Percentiles rank a stretch among this genome's conserved stretches.
Conservation (phyloP, 92 coral and sea anemone species). For the Palythoa grandiflora region DNA sequence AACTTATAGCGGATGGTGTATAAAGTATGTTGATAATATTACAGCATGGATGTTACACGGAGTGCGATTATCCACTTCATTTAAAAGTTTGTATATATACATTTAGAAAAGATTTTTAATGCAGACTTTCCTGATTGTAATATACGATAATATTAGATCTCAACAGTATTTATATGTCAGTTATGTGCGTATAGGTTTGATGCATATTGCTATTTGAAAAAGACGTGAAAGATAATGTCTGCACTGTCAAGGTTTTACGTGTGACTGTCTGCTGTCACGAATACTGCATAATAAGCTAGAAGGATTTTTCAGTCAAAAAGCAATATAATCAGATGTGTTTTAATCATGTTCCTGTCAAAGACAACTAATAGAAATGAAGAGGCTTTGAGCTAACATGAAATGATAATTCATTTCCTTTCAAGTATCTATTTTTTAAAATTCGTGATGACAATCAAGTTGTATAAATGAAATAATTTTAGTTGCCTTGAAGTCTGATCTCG, state of each 20-base stretch:
- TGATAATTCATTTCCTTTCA: background rate
- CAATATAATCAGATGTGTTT: background rate
- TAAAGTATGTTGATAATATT: conserved; percentile 25
- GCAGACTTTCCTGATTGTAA: conserved; percentile 2
- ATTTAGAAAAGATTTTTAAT: conserved; percentile 40
- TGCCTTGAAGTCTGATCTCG: background rate
- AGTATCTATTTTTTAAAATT: background rate
- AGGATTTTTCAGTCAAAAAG: background rate
- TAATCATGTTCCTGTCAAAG: background rate
- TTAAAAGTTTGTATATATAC: conserved; percentile 31
- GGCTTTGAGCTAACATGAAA: background rate
- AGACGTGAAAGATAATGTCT: background rate
- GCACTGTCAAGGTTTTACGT: background rate
- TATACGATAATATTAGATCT: conserved; percentile 4
- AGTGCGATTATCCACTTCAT: background rate
- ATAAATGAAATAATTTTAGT: background rate
- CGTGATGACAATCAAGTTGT: background rate
- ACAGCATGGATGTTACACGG: conserved; percentile 2
- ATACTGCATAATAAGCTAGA: background rate
- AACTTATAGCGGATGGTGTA: conserved; percentile 22
- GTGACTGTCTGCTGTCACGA: background rate
- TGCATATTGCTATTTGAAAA: background rate
- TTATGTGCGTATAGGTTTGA: background rate
- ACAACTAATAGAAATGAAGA: background rate
- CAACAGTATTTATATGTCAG: conserved; percentile 11